Evolutionary conservation across 2,888 invertebrate species (phyloP), one percentile per base, ranked within the genome.

Genomic region (Eupithecia abbreviata): DNA sequence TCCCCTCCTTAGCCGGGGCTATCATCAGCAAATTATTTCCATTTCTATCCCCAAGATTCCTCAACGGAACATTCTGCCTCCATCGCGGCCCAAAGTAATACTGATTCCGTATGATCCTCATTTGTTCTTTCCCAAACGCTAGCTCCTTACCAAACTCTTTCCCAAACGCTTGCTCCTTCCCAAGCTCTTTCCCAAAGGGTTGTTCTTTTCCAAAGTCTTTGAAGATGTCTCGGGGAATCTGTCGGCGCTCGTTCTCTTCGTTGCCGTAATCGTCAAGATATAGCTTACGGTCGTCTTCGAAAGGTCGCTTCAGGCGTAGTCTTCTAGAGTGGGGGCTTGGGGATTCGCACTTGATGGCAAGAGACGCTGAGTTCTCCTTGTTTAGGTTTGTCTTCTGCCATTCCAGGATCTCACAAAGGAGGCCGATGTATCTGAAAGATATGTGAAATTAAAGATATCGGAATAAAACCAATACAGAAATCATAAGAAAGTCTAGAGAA

Each of bases 331-430:
- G 89, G 0, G 94, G 91, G 74, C 95, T 92, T 76, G 94, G 91
- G 2, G 94, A 86, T 86, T 95, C 96, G 84, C 93, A 96, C 90
- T 96, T 96, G 77, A 95, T 96, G 62, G 95, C 94, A 0, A 95
- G 85, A 47, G 87, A 90, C 0, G 91, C 92, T 0, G 91, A 88
- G 85, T 94, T 95, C 72, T 95, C 94, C 79, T 93, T 95, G 84
- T 95, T 95, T 79, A 91, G 92, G 55, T 86, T 76, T 12, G 75
- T 91, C 84, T 96, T 97, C 92, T 99, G 99, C 98, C 98, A 99
- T 85, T 98, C 98, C 13, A 99, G 90, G 0, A 99, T 98, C 87
- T 97, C 97, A 79, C 97, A 97, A 43, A 99, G 95, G 0, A 99
- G 96, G 72, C 97, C 97, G 81, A 99, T 99, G 91, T 99, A 99